Evolutionary conservation across 2,888 invertebrate genomes (phyloP), one percentile per base, ranked within the genome.

Genomic region (Actias luna): DNA sequence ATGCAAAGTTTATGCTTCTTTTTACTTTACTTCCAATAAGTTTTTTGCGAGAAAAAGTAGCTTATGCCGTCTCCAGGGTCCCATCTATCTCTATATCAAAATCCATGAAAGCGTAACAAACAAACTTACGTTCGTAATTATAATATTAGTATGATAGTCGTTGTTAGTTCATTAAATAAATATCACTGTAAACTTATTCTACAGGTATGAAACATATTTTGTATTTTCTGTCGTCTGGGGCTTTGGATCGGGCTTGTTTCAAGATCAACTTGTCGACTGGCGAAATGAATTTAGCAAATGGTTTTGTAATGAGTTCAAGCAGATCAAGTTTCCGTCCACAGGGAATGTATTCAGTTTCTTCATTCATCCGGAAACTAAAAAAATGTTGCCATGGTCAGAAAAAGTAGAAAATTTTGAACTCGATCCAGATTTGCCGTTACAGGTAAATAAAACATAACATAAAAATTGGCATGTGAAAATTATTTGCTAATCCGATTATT

Each of bases 251-350:
- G 95, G 96, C 0, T 94, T 97, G 64, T 98, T 97, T 85, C 98
- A 98, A 93, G 98, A 98, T 90, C 96, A 98, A 93, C 91, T 98
- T 52, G 94, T 96, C 4, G 98, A 99, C 83, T 97, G 98, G 95
- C 94, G 98, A 55, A 96, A 96, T 72, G 99, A 99, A 80, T 99
- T 99, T 84, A 97, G 96, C 79, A 98, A 98, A 85, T 99, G 98
- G 98, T 99, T 98, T 94, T 93, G 94, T 25, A 96, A 96, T 69
- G 99, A 99, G 88, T 99, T 98, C 84, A 98, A 98, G 87, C 94
- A 96, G 0, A 94, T 99, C 31, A 97, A 97, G 85, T 98, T 98
- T 86, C 98, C 99, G 0, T 79, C 94, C 0, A 93, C 94, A 1
- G 97, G 97, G 2, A 97, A 95, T 60, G 95, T 99, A 1, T 99